Percentiles rank a stretch among this genome's conserved stretches.
These are phyloP conservation scores for Drosophila nebulosa DNA, from an alignment of 1,140 invertebrate species.

Conservation along the genomic window DNA sequence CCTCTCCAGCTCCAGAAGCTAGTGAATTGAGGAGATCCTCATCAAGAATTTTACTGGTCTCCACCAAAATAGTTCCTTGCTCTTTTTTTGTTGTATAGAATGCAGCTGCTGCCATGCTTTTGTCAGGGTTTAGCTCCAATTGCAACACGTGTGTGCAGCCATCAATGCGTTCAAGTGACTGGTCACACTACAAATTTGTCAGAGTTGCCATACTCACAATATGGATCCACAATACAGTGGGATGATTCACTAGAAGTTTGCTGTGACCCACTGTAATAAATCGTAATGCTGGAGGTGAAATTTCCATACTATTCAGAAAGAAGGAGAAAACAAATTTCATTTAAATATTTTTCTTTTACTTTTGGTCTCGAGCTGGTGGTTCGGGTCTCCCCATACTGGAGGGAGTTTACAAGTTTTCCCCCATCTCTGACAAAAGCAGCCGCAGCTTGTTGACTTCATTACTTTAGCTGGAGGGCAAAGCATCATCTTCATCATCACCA, in stretches of 20 bases:
- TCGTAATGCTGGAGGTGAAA: too few relatives aligned
- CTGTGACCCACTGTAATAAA: too few relatives aligned
- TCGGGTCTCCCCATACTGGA: too few relatives aligned
- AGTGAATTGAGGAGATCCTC: neutral
- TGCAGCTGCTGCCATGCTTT: neutral
- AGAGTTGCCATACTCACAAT: neutral
- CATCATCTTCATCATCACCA: constrained; percentile 25
- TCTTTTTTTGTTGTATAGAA: constrained; percentile 23
- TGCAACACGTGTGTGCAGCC: neutral
- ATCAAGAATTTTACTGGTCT: neutral
- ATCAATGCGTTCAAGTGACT: neutral
- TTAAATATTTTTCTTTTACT: neutral
- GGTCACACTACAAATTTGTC: neutral
- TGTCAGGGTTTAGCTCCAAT: neutral
- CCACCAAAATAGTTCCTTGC: constrained; percentile 48
- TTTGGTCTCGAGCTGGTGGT: neutral
- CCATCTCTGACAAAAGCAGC: constrained; percentile 29
- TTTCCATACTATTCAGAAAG: too few relatives aligned
- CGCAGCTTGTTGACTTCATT: constrained; percentile 77
- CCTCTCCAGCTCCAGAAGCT: constrained; percentile 42
- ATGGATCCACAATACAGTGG: too few relatives aligned
- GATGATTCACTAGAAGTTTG: too few relatives aligned
- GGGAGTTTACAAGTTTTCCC: constrained; percentile 5
- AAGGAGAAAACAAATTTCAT: neutral
- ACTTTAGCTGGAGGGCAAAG: constrained; percentile 43